Percentiles rank a stretch among this genome's conserved stretches.
These are phyloP conservation scores for Hoplostethus atlanticus DNA, from an alignment of 2,797 vertebrate species.

Conservation along the genomic window DNA sequence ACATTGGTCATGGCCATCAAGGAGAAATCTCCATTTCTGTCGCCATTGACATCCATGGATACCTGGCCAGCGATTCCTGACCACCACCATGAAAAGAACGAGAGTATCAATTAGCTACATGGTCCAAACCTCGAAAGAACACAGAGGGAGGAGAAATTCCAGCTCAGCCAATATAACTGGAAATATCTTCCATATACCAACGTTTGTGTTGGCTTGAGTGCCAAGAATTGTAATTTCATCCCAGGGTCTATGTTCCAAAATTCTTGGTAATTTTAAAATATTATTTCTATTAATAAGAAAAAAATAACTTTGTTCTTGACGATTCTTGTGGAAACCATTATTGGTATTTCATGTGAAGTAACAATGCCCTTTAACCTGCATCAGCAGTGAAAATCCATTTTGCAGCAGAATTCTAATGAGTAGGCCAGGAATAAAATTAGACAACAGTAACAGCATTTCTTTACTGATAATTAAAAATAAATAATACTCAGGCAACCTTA, in stretches of 20 bases:
- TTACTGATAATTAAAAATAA: no score
- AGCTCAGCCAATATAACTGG: constrained; percentile 82
- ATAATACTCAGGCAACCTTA: no score
- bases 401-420: no score
- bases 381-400: constrained; percentile 31
- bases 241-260: constrained; percentile 87
- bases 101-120: constrained; percentile 82
- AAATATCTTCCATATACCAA: constrained; percentile 85
- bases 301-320: constrained; percentile 77
- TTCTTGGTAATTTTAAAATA: constrained; percentile 77
- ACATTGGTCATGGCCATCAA: constrained; percentile 94
- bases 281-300: constrained; percentile 84
- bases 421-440: no score
- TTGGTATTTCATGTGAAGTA: constrained; percentile 59
- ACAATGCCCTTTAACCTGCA: constrained; percentile 17
- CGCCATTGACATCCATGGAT: constrained; percentile 94
- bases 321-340: constrained; percentile 61
- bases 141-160: constrained; percentile 70
- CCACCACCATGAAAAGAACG: constrained; percentile 77
- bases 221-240: constrained; percentile 89
- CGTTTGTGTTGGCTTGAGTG: constrained; percentile 86
- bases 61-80: constrained; percentile 96
- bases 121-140: constrained; percentile 77
- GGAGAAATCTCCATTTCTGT: constrained; percentile 96
- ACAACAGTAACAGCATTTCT: no score